Conservation (phyloP, 2,888 invertebrate species). For the Lithophane socia region DNA sequence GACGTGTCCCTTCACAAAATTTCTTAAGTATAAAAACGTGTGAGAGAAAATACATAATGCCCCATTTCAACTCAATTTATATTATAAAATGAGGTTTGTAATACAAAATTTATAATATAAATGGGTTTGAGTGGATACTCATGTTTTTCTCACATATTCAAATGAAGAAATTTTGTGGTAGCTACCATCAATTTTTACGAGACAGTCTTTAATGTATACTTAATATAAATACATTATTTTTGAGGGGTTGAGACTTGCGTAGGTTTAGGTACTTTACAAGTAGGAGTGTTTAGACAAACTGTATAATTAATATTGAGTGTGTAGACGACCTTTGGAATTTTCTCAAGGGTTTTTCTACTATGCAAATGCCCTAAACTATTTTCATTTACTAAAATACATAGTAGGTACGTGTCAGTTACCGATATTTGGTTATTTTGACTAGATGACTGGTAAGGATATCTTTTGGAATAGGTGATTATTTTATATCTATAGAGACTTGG, state of each 20-base stretch:
- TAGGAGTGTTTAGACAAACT: background rate
- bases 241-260: background rate
- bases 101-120: conserved; percentile 59
- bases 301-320: conserved; percentile 11
- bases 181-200: conserved; percentile 39
- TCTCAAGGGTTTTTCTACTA: background rate
- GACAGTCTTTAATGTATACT: conserved; percentile 23
- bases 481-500: background rate
- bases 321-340: background rate
- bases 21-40: conserved; percentile 34
- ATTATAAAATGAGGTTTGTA: conserved; percentile 55
- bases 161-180: conserved; percentile 52
- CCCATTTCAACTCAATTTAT: conserved; percentile 57
- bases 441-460: background rate
- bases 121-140: conserved; percentile 51
- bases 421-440: too few species aligned
- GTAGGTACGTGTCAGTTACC: background rate
- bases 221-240: conserved; percentile 33
- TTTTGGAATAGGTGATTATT: background rate
- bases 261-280: conserved; percentile 11
- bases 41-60: conserved; percentile 55
- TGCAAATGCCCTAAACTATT: background rate
- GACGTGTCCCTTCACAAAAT: conserved; percentile 42
- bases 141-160: conserved; percentile 58
- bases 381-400: background rate